Conservation (phyloP, 1,140 invertebrate genomes). For the Drosophila sproati region DNA sequence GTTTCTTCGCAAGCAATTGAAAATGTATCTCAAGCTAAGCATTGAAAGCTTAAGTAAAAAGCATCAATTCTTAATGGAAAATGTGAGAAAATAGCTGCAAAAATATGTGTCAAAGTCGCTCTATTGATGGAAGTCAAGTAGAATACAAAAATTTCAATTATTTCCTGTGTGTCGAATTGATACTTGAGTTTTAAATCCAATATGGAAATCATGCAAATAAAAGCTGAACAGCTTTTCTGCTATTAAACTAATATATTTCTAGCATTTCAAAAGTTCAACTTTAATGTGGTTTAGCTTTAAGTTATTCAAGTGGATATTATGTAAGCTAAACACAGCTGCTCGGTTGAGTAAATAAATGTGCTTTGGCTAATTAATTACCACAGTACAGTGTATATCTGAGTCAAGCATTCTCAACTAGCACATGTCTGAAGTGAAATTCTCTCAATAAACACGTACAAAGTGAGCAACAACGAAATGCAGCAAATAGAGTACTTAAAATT, state of each 20-base stretch:
- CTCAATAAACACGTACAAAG: conserved; percentile 2
- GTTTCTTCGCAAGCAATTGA: not conserved
- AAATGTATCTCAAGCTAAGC: conserved; percentile 12
- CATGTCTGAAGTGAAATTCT: conserved; percentile 7
- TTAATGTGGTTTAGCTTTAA: too few relatives aligned
- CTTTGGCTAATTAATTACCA: not conserved
- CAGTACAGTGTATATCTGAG: not conserved
- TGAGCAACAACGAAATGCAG: not conserved
- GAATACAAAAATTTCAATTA: not conserved
- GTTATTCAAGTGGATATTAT: too few relatives aligned
- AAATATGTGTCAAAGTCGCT: conserved; percentile 9
- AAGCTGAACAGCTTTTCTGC: not conserved
- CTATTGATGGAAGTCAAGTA: not conserved
- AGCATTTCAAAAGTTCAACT: too few relatives aligned
- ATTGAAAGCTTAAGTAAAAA: conserved; percentile 24
- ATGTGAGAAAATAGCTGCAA: not conserved
- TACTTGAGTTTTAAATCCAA: not conserved
- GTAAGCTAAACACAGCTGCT: too few relatives aligned
- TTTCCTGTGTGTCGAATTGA: not conserved
- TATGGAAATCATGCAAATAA: not conserved
- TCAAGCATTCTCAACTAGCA: not conserved
- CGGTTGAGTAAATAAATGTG: not conserved
- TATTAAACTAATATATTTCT: too few relatives aligned
- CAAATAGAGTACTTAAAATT: conserved; percentile 4
- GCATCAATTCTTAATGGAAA: conserved; percentile 13